Evolutionary conservation across 2,113 vertebrate genomes (phyloP), one percentile per base, ranked within the genome.

Genomic region (Cynoglossus semilaevis): DNA sequence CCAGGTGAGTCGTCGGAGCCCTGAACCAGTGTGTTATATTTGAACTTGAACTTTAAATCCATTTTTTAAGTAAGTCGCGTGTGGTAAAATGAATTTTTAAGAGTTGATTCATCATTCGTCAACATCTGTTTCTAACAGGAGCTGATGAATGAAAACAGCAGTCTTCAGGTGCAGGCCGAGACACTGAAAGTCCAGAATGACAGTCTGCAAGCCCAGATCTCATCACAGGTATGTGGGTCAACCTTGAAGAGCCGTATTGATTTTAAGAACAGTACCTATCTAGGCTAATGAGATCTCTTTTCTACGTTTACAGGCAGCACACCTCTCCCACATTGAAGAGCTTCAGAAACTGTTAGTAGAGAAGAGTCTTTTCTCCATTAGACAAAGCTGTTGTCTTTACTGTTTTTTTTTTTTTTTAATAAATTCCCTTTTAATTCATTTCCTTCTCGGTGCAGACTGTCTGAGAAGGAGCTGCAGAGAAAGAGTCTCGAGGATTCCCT

Each of bases 301-400:
- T 17, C 58, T 36, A 19, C 16, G 59, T 45, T 59, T 79, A 18
- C 67, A 92, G 91, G 86, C 62, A 29, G 80, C 72, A 17, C 85
- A 89, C 15, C 92, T 93, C 81, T 94, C 92, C 77, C 90, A 96
- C 83, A 93, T 96, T 76, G 97, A 99, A 74, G 95, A 99, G 76
- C 90, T 99, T 51, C 95, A 98, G 83, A 97, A 97, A 91, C 92
- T 95, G 97, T 99, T 89, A 97, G 96, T 74, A 55, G n/a, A n/a
- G n/a, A n/a, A n/a, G n/a, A n/a, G n/a, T n/a, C n/a, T n/a, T 1
- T n/a, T 18, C 38, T 34, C 4, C 10, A 12, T 41, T 38, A 1
- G 38, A 40, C 10, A 13, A 13, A 13, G 10, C 10, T 11, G 10
- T 10, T 40, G 10, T 40, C 1, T 40, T 40, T 1, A 41, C 44